These are phyloP conservation scores for Geophilus truncorum DNA, from an alignment of 2,888 invertebrate species.

Conservation along the genomic window DNA sequence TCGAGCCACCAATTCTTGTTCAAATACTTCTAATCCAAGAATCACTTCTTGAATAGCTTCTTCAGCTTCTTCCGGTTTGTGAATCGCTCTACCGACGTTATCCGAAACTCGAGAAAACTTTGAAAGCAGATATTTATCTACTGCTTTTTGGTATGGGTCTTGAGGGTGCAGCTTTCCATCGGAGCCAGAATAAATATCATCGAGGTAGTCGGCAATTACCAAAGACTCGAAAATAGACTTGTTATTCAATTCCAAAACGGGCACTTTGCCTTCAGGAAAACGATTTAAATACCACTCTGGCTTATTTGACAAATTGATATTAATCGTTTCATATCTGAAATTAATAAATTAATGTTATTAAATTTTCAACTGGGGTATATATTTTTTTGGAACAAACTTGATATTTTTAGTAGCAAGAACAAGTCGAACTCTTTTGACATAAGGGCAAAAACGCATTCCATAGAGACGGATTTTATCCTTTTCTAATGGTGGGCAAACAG, in stretches of 20 bases:
- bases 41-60: background rate
- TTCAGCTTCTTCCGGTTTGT: constrained; percentile 1
- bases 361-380: no score
- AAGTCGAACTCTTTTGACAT: constrained; percentile 17
- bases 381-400: no score
- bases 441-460: constrained; percentile 30
- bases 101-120: constrained; percentile 9
- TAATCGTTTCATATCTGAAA: background rate
- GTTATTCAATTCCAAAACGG: background rate
- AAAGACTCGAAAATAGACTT: background rate
- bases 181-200: background rate
- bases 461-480: constrained; percentile 8
- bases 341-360: background rate
- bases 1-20: background rate
- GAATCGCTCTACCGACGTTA: background rate
- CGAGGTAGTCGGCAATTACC: constrained; percentile 27
- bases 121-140: background rate
- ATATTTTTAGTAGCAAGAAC: constrained; percentile 23
- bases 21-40: background rate
- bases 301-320: constrained; percentile 27
- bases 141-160: constrained; percentile 25
- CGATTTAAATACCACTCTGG: constrained; percentile 29
- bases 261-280: constrained; percentile 11
- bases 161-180: background rate
- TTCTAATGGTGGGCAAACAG: background rate